phyloP scores from a whole-genome alignment of 2,113 vertebrate genomes.

The Mohoua ochrocephala region DNA sequence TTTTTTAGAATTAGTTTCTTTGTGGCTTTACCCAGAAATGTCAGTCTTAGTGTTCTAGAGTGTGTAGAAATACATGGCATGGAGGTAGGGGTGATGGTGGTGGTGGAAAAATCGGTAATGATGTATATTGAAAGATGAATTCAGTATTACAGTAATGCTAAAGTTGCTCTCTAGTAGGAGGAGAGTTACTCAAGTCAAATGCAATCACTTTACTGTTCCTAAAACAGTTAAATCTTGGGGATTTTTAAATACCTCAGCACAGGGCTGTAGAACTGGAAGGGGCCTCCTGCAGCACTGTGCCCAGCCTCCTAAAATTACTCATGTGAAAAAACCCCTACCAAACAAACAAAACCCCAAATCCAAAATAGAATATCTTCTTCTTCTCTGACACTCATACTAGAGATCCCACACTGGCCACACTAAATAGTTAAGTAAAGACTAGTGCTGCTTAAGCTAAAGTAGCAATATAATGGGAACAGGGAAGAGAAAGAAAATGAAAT shows the following conservation, averaged over 20 bases:
- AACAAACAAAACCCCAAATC: neutral
- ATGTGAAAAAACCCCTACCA: fast-evolving
- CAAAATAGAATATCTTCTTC: neutral
- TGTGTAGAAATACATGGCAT: neutral
- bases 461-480: neutral
- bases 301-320: neutral
- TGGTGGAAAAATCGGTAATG: neutral
- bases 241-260: neutral
- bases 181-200: neutral
- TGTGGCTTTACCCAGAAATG: neutral
- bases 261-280: neutral
- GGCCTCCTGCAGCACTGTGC: neutral
- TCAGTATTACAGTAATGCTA: neutral
- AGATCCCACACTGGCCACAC: neutral
- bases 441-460: neutral
- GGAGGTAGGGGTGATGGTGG: neutral
- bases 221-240: neutral
- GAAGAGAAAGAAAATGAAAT: neutral
- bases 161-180: neutral
- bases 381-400: neutral
- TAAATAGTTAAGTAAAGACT: neutral
- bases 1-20: neutral
- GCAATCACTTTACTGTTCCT: neutral
- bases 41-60: neutral
- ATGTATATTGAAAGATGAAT: neutral